Evolutionary conservation across 1,140 invertebrate genomes (phyloP).

Genomic region (Zeugodacus cucurbitae): DNA sequence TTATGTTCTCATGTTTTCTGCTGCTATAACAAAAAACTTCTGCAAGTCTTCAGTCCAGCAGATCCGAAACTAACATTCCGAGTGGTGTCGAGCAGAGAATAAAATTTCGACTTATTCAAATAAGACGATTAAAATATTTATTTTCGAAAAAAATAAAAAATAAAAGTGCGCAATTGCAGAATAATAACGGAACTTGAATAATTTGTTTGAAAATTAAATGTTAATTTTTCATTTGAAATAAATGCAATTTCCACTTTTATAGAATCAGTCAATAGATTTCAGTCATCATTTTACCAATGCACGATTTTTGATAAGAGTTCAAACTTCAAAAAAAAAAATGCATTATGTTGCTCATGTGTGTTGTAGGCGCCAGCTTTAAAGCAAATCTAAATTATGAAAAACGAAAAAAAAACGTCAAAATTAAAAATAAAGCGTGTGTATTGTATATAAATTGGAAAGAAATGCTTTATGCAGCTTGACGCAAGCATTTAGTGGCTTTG

Average conservation of each 20-base stretch:
- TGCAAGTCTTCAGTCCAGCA: too few species aligned
- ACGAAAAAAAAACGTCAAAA: not conserved
- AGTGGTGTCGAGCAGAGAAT: too few species aligned
- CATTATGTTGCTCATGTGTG: not conserved
- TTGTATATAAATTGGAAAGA: slow-evolving; percentile 22
- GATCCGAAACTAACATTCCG: too few species aligned
- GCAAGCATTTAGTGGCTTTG: not conserved
- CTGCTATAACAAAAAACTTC: too few species aligned
- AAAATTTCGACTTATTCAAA: too few species aligned
- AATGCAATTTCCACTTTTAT: slow-evolving; percentile 1
- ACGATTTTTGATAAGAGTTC: not conserved
- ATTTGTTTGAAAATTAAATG: not conserved
- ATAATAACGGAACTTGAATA: too few species aligned
- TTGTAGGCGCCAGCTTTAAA: not conserved
- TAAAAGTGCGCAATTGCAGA: too few species aligned
- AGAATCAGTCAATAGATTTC: not conserved
- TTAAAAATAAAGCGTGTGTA: not conserved
- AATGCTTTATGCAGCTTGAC: not conserved
- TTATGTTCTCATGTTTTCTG: too few species aligned
- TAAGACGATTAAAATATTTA: too few species aligned
- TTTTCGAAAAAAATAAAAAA: too few species aligned
- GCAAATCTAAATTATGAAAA: not conserved
- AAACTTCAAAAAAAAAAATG: not conserved
- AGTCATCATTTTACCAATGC: not conserved
- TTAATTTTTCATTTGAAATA: slow-evolving; percentile 8